Base-by-base conservation (phyloP, 2,797 vertebrate species). In the Clarias pachynema region DNA sequence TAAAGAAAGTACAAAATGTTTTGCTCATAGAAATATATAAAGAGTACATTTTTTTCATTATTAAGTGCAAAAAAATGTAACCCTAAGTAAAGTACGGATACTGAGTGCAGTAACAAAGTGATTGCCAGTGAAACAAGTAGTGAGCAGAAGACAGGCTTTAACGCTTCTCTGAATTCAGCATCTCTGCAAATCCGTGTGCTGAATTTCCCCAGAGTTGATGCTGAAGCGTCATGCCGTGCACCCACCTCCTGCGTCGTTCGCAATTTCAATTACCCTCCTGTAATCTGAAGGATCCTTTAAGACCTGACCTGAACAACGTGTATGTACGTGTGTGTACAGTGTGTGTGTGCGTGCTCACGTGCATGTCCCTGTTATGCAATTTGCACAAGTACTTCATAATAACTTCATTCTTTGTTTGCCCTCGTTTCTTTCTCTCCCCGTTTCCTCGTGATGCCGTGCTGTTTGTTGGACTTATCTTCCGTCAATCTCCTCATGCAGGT, bases 381-480 rank as follows among this genome's bases (percentile, higher is more conserved):
- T 60, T 56, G 53, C 63, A 78, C 44, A 22, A 62, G 37, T 78
- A 62, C 73, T 24, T 65, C 26, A 14, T 18, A 24, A 40, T 15
- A 26, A 53, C 79, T 69, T 40, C 53, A 20, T 69, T 22, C 16
- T 86, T 74, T 66, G 79, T 84, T 81, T 78, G 62, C 26, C 70
- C 56, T 80, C 24, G 31, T 59, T 57, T 65, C 70, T 66, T 80
- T 10, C 40, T 77, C 20, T 60, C 18, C 68, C 62, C 40, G 57
- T 57, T n/a, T 53, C 29, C 73, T n/a, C 9, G 31, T 22, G 53
- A 59, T 62, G 29, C 90, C 91, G 83, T 89, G 83, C 93, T 91
- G 89, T 68, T 68, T 82, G 70, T 74, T 44, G 29, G 44, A 68
- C 53, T 77, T 82, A 77, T 86, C 85, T 53, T 66, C 62, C 8